Evolutionary conservation across 2,113 vertebrate genomes (phyloP), one percentile per base, ranked within the genome.

Genomic region (Dipodomys spectabilis): DNA sequence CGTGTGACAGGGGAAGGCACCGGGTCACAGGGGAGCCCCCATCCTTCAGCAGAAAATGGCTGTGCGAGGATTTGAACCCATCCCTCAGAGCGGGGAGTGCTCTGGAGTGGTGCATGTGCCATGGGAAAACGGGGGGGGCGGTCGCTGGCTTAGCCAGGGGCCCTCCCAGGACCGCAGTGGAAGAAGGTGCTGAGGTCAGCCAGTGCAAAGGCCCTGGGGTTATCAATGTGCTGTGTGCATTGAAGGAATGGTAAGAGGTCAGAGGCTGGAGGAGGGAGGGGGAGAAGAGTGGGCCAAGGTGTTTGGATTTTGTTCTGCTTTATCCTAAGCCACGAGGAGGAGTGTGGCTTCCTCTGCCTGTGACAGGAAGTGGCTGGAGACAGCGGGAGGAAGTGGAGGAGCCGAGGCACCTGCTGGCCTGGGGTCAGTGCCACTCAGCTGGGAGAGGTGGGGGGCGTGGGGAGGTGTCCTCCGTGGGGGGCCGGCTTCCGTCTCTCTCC

Each of bases 371-470:
- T 2, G 85, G 82, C 53, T 7, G 71, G 87, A 83, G 39, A 71
- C 82, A 53, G 53, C 0, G 45, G 45, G 86, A 94, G 90, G 93
- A 95, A 96, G 85, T 44, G 35, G 84, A 53, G 69, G 73, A 60
- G 68, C 35, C 94, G 89, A 86, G 91, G 82, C 91, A 90, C 95
- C 93, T 94, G 94, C 79, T 74, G 86, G 68, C 57, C 9, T 3
- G 60, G 44, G 85, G 86, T 75, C 94, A 81, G 10, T 73, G 23
- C 23, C 39, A n/a, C 44, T 39, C 18, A 4, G 64, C 3, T 87
- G 4, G 4, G 82, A 45, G 67, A 86, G 53, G 72, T 72, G 73
- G 84, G 60, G 60, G 60, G 49, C 2, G 39, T 71, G 19, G 25
- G 0, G 22, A 18, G 64, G 35, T 53, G 49, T 9, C 9, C 49